Evolutionary conservation across 1,140 invertebrate genomes (phyloP), one percentile per base, ranked within the genome.

Genomic region (Habropoda laboriosa): DNA sequence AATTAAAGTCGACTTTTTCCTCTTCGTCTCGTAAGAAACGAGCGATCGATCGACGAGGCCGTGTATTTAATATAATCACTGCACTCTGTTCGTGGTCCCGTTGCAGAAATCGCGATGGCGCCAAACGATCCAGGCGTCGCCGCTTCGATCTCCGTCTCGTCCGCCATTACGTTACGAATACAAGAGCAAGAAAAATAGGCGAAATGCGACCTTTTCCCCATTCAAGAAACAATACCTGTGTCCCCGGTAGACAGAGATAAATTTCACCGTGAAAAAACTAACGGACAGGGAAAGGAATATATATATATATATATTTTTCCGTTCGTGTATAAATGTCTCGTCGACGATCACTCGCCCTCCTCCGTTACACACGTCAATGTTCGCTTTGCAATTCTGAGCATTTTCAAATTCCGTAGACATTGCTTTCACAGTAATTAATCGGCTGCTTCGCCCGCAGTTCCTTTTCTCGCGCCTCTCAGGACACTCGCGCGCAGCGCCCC

Each of bases 61-160:
- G 38, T n/a, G 8, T 30, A 0, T 30, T 27, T 42, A 49, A 77
- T 27, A 49, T n/a, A 70, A 70, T 77, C n/a, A 40, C 53, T 38
- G 42, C 75, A 24, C 42, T 58, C 55, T 30, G 66, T 55, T 70
- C 53, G 3, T 77, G 75, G 75, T 77, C 75, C 75, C 66, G 63
- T 77, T 60, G 24, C 75, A 42, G 40, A 49, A 60, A 60, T 70
- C 75, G 42, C 49, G 40, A 58, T 68, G 27, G 27, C 32, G 32
- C 35, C 45, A 18, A 38, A 74, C 40, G 57, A 49, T 35, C 21
- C 1, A 27, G 35, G 18, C 49, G 18, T 51, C 21, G 51, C 1
- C 21, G 13, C 12, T 21, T n/a, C 0, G n/a, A 32, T 30, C 5
- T n/a, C 24, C 24, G 5, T n/a, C 18, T 21, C 2, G 47, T 27